phyloP scores from a whole-genome alignment of 2,888 invertebrate species.

The Homarus gammarus region DNA sequence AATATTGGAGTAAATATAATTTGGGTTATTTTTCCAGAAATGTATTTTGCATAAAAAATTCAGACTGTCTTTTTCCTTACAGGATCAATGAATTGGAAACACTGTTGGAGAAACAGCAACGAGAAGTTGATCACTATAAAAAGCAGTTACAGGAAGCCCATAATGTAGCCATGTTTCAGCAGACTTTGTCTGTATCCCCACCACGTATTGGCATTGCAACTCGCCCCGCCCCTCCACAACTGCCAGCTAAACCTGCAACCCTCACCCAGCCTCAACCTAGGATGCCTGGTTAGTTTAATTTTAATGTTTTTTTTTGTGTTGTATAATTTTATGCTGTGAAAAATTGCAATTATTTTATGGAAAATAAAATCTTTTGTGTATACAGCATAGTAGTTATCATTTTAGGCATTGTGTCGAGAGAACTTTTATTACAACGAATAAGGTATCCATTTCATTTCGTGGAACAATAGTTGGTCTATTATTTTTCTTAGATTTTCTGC shows the following conservation, averaged over 20 bases:
- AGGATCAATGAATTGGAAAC: conserved; percentile 82
- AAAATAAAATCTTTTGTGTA: too few relatives aligned
- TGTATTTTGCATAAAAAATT: not conserved
- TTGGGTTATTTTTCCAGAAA: not conserved
- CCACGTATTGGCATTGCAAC: conserved; percentile 72
- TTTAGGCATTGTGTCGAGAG: too few relatives aligned
- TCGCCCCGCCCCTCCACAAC: conserved; percentile 70
- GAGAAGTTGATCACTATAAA: conserved; percentile 83
- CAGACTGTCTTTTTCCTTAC: not conserved
- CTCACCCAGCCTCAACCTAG: conserved; percentile 74
- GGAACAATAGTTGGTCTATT: too few relatives aligned
- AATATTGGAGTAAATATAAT: too few relatives aligned
- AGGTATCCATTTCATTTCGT: too few relatives aligned
- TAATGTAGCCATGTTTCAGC: conserved; percentile 80
- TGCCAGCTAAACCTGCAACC: conserved; percentile 74
- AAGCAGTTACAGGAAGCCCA: conserved; percentile 80
- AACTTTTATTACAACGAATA: too few relatives aligned
- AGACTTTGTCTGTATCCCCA: conserved; percentile 76
- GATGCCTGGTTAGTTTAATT: conserved; percentile 70
- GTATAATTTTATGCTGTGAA: too few relatives aligned
- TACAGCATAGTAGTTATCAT: too few relatives aligned
- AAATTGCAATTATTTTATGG: too few relatives aligned
- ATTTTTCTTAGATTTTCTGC: too few relatives aligned
- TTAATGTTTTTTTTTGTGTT: too few relatives aligned
- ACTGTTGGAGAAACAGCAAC: conserved; percentile 81